Evolutionary conservation across 2,888 invertebrate genomes (phyloP), one percentile per base, ranked within the genome.

Genomic region (Acanthosepion lycidas): DNA sequence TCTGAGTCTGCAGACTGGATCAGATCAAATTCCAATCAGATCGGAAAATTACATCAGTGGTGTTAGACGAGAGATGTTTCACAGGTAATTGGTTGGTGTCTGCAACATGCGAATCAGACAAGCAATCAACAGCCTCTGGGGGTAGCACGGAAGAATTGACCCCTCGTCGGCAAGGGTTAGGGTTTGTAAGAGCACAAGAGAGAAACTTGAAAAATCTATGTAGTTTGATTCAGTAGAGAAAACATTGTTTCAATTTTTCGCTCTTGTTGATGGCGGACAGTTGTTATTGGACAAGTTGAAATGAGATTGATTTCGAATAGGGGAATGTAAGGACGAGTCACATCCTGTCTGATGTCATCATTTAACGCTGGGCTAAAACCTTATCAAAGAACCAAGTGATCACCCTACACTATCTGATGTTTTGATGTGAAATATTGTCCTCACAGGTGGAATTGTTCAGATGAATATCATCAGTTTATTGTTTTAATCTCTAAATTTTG

Each of bases 51-150:
- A n/a, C n/a, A 78, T 78, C 78, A 78, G 78, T 15, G n/a, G 78
- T 78, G n/a, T n/a, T 78, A 78, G 78, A 78, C 78, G n/a, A 78
- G n/a, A n/a, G 78, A 78, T 33, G 78, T 78, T 78, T n/a, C 78
- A 78, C 78, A 78, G 78, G 78, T 78, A 78, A 78, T 78, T 78
- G 78, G n/a, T 15, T 78, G n/a, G 78, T 78, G 78, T 78, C 78
- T 78, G 12, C 78, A 78, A 78, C 78, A 78, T 78, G n/a, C n/a
- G n/a, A n/a, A n/a, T n/a, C 78, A 33, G n/a, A 33, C 78, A 8
- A 78, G 78, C n/a, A 78, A 78, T 78, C 78, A 78, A 78, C 78
- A 78, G n/a, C 15, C 78, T 18, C 78, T 33, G n/a, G n/a, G 78
- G n/a, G 78, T 78, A n/a, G n/a, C 8, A 0, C 12, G 5, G 20